phyloP scores from a whole-genome alignment of 2,797 vertebrate genomes.

The Streptopelia turtur region DNA sequence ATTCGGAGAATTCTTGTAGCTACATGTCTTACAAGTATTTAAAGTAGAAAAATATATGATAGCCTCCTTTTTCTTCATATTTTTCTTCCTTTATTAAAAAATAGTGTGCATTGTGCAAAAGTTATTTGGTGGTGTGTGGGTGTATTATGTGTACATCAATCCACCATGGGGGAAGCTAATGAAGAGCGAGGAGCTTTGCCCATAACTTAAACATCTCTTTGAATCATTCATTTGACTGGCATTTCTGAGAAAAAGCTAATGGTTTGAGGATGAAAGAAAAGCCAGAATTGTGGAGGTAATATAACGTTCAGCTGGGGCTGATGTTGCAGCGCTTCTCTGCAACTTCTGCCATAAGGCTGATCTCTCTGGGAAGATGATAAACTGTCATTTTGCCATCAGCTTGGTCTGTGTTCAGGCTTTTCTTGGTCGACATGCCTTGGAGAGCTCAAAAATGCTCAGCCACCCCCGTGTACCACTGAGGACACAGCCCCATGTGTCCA shows the following conservation, averaged over 20 bases:
- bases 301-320: neutral
- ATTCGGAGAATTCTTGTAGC: neutral
- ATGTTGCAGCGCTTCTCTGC: neutral
- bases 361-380: neutral
- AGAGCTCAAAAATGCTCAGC: neutral
- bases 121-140: neutral
- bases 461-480: accelerated
- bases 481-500: neutral
- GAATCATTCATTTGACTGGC: neutral
- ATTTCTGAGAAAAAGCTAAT: neutral
- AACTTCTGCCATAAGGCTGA: accelerated
- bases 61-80: neutral
- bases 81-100: neutral
- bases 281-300: neutral
- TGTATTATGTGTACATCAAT: neutral
- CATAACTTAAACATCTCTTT: neutral
- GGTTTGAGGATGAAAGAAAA: neutral
- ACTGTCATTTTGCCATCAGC: neutral
- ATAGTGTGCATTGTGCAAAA: accelerated
- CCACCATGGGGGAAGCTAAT: neutral
- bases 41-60: constrained; percentile 1
- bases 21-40: constrained; percentile 25
- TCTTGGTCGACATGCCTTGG: neutral
- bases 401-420: neutral
- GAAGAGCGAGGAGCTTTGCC: neutral